A percentile compares a stretch with the other conserved stretches of the same genome.
phyloP scores from a whole-genome alignment of 1,140 invertebrate genomes.

The Pinna nobilis region DNA sequence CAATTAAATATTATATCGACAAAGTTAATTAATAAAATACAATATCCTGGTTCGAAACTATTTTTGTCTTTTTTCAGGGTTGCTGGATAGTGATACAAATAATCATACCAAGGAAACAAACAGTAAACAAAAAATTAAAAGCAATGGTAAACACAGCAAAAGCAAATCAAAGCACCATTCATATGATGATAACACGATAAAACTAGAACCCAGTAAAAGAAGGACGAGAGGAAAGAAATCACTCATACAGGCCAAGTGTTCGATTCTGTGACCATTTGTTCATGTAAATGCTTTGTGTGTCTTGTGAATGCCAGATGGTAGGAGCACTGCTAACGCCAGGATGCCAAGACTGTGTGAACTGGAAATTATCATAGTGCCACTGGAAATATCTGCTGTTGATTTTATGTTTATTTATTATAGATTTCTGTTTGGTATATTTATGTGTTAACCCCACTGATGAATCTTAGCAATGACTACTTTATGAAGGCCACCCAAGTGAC shows the following conservation, averaged over 20 bases:
- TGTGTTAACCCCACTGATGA: no score
- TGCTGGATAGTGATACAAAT: conserved; percentile 52
- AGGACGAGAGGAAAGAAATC: conserved; percentile 68
- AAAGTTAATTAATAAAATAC: no score
- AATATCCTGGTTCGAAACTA: not conserved
- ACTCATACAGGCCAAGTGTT: conserved; percentile 66
- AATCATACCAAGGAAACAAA: conserved; percentile 53
- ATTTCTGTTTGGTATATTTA: no score
- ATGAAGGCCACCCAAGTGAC: no score
- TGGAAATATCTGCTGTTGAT: conserved; percentile 6
- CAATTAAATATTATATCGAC: no score
- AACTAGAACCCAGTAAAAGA: conserved; percentile 66
- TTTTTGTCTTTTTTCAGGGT: conserved; percentile 48
- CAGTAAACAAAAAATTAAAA: conserved; percentile 46
- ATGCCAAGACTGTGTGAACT: not conserved
- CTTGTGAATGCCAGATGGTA: not conserved
- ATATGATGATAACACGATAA: conserved; percentile 58
- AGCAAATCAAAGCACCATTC: conserved; percentile 41
- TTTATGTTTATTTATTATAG: not conserved
- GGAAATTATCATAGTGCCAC: not conserved
- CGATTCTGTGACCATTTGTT: conserved; percentile 53
- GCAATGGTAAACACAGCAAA: conserved; percentile 50
- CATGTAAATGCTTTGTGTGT: not conserved
- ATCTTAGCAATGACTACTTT: no score
- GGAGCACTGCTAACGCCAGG: not conserved